These are phyloP conservation scores for Drosophila teissieri DNA, from an alignment of 1,140 invertebrate species.

Conservation along the genomic window DNA sequence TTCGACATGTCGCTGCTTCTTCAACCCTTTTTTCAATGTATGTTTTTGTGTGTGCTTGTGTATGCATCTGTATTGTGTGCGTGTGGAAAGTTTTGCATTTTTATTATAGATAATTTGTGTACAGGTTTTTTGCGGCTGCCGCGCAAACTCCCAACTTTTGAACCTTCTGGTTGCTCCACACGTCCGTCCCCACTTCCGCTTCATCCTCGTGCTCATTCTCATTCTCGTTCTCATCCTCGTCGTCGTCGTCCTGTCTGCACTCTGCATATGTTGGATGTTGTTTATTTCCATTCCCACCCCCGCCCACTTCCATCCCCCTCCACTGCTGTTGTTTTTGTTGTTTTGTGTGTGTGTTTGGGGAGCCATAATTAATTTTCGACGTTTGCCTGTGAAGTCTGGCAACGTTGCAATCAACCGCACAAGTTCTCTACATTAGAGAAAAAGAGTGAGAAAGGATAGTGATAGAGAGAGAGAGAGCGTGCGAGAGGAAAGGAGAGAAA, in stretches of 20 bases:
- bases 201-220: not conserved
- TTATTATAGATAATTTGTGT: slow-evolving; percentile 83
- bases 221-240: slow-evolving; percentile 6
- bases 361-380: slow-evolving; percentile 71
- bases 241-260: slow-evolving; percentile 42
- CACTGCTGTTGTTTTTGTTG: slow-evolving; percentile 25
- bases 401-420: slow-evolving; percentile 57
- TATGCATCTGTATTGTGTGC: slow-evolving; percentile 11
- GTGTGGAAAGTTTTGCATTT: slow-evolving; percentile 76
- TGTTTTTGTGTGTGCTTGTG: slow-evolving; percentile 2
- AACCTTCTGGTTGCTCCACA: slow-evolving; percentile 49
- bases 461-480: not conserved
- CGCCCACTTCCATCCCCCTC: not conserved
- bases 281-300: slow-evolving; percentile 25
- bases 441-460: slow-evolving; percentile 8
- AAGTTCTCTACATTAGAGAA: slow-evolving; percentile 46
- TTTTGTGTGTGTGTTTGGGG: slow-evolving; percentile 45
- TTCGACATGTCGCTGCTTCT: slow-evolving; percentile 71
- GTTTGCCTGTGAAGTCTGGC: slow-evolving; percentile 61
- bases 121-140: slow-evolving; percentile 78
- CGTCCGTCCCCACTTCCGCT: slow-evolving; percentile 14
- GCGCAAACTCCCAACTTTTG: slow-evolving; percentile 76
- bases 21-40: slow-evolving; percentile 70
- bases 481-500: not conserved
- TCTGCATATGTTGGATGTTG: slow-evolving; percentile 53